phyloP scores from a whole-genome alignment of 2,113 vertebrate genomes.

The Hippocampus zosterae region DNA sequence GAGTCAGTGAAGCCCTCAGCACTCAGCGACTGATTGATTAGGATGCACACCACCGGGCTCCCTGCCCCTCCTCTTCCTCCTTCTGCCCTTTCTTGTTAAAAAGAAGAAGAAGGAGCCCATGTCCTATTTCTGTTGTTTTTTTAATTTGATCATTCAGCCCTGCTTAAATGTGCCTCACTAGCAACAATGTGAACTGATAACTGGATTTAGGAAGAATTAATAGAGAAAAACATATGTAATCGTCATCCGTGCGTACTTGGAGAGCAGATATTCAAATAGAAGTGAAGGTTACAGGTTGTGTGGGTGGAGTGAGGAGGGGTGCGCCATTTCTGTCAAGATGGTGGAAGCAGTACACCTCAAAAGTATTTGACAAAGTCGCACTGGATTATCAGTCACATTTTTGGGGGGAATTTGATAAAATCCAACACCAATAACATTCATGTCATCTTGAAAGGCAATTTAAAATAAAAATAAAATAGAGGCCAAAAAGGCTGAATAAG shows the following conservation, averaged over 20 bases:
- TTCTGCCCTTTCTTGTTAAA: slow-evolving; percentile 21
- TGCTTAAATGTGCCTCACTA: background rate
- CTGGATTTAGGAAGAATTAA: background rate
- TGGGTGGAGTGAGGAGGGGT: too few relatives aligned
- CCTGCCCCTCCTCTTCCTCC: slow-evolving; percentile 6
- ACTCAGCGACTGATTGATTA: slow-evolving; percentile 58
- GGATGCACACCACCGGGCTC: slow-evolving; percentile 37
- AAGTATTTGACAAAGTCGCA: background rate
- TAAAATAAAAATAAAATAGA: too few relatives aligned
- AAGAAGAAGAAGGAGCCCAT: slow-evolving; percentile 23
- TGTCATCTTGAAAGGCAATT: too few relatives aligned
- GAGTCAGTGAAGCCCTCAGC: slow-evolving; percentile 60
- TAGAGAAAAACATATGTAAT: background rate
- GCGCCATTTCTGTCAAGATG: too few relatives aligned
- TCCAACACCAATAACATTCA: too few relatives aligned
- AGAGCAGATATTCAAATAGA: too few relatives aligned
- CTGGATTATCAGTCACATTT: too few relatives aligned
- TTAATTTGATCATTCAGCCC: slow-evolving; percentile 5
- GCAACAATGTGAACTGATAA: background rate
- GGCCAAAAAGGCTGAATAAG: too few relatives aligned
- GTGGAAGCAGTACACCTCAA: too few relatives aligned
- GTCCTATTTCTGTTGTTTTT: slow-evolving; percentile 32
- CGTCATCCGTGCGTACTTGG: background rate
- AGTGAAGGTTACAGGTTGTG: too few relatives aligned
- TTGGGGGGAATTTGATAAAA: too few relatives aligned